Evolutionary conservation across 1,140 invertebrate species (phyloP).

Genomic region (Drosophila orena): DNA sequence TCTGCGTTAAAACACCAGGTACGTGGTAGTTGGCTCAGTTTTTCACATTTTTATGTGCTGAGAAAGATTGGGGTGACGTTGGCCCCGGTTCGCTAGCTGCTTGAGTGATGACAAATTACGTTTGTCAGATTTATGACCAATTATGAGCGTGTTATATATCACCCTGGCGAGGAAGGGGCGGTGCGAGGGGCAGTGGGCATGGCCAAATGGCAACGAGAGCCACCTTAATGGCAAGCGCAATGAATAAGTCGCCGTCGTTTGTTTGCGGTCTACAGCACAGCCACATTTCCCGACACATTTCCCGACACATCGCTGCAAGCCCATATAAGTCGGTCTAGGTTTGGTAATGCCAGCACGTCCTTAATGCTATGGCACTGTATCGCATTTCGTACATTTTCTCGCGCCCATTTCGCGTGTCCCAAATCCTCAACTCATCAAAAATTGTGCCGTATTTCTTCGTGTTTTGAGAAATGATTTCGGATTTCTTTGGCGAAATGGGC

Average conservation of each 20-base stretch:
- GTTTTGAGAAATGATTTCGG: slow-evolving; percentile 60
- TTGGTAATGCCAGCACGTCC: slow-evolving; percentile 60
- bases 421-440: slow-evolving; percentile 60
- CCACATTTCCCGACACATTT: slow-evolving; percentile 29
- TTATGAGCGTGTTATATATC: slow-evolving; percentile 85
- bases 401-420: slow-evolving; percentile 42
- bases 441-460: slow-evolving; percentile 26
- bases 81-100: slow-evolving; percentile 51
- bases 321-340: slow-evolving; percentile 28
- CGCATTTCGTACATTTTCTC: slow-evolving; percentile 73
- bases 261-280: slow-evolving; percentile 55
- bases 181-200: no score
- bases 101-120: slow-evolving; percentile 85
- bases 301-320: slow-evolving; percentile 5
- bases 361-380: slow-evolving; percentile 62
- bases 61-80: slow-evolving; percentile 28
- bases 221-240: slow-evolving; percentile 82
- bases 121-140: slow-evolving; percentile 85
- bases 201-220: slow-evolving; percentile 47
- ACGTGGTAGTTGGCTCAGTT: slow-evolving; percentile 3
- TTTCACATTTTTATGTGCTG: slow-evolving; percentile 1
- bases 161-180: slow-evolving; percentile 37
- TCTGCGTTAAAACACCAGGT: slow-evolving; percentile 18
- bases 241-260: slow-evolving; percentile 83
- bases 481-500: slow-evolving; percentile 54